Base-by-base conservation (phyloP, 2,113 vertebrate genomes). In the Smithornis capensis region DNA sequence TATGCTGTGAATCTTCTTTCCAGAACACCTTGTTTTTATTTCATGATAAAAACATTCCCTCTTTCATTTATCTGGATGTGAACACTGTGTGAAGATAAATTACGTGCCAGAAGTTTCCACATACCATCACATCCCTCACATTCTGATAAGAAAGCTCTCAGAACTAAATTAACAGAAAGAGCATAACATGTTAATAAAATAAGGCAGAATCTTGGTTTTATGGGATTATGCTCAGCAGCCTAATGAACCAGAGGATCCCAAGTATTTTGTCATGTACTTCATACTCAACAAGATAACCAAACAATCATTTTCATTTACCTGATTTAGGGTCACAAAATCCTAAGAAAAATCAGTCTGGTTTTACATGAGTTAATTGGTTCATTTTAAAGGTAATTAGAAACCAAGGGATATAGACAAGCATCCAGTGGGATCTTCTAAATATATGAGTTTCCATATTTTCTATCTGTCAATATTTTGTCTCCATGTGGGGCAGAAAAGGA, bases 71-170 rank as follows among this genome's bases (percentile, higher is more conserved):
- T 33, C 38, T 57, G 23, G 24, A 49, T 64, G 21, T 47, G 52
- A 93, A 47, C 8, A 25, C 13, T 37, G 3, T 7, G 18, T 27
- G 42, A 70, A 1, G 1, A n/a, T 23, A 84, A 78, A 90, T 69
- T 18, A 49, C 35, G 68, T 7, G 31, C 5, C 42, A 67, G 19
- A 64, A 13, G 21, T 64, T 55, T 53, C 70, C 40, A 71, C 18
- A 35, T 7, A 82, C 6, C 35, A 37, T 35, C 0, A 0, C 10
- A 42, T 1, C 7, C 27, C 8, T 64, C 27, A 56, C 12, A 18
- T 69, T 44, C 71, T 44, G 40, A 65, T 22, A 73, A 60, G 33
- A 59, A 71, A 88, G 17, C 9, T 71, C 45, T 50, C 15, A 50
- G 6, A 80, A 50, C 7, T 79, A 50, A 69, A 69, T 60, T 38